Conservation (phyloP, 2,888 invertebrate genomes). For the Dromius quadrimaculatus region DNA sequence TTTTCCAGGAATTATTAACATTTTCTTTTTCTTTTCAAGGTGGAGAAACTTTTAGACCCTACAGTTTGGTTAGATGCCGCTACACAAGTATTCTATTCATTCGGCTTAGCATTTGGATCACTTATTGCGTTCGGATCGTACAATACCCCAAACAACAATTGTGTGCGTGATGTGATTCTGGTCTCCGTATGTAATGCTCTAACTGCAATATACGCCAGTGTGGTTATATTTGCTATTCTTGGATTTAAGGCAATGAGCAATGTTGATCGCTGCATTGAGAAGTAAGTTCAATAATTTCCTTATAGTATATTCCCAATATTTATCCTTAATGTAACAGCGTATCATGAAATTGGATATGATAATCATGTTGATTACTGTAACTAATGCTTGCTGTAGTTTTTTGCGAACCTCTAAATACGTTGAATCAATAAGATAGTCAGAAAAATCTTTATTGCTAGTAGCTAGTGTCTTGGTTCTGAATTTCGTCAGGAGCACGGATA, state of each 20-base stretch:
- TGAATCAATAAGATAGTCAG: too few species aligned
- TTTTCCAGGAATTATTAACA: background rate
- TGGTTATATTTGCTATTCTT: conserved; percentile 94
- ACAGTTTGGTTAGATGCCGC: conserved; percentile 97
- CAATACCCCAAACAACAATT: conserved; percentile 95
- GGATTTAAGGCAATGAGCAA: conserved; percentile 96
- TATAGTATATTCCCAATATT: too few species aligned
- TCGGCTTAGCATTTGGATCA: conserved; percentile 94
- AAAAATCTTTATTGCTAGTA: too few species aligned
- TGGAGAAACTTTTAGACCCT: conserved; percentile 86
- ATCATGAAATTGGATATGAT: too few species aligned
- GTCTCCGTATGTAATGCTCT: conserved; percentile 93
- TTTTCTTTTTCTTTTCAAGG: conserved; percentile 68
- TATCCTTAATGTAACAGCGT: too few species aligned
- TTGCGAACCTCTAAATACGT: too few species aligned
- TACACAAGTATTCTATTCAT: conserved; percentile 96
- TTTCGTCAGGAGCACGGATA: too few species aligned
- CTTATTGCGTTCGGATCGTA: conserved; percentile 96
- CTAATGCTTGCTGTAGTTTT: too few species aligned
- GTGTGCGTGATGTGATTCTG: conserved; percentile 89
- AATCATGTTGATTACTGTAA: too few species aligned
- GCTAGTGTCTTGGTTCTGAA: too few species aligned
- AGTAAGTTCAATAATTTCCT: conserved; percentile 75
- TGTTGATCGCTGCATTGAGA: conserved; percentile 84
- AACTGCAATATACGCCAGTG: conserved; percentile 94